Conservation (phyloP, 2,888 invertebrate genomes). For the Schizotus pectinicornis region DNA sequence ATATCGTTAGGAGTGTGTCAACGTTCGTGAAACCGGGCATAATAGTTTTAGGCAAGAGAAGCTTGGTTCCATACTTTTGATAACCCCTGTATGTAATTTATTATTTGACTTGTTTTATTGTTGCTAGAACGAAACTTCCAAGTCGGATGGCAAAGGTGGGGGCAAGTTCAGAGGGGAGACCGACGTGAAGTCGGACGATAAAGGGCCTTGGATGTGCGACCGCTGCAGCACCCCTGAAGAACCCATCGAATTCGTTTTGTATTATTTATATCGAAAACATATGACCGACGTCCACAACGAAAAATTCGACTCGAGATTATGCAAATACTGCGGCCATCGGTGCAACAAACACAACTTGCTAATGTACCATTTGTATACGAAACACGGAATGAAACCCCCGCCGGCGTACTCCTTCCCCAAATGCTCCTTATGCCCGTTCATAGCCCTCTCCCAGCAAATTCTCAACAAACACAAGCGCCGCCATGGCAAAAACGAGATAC, state of each 20-base stretch:
- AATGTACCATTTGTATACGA: slow-evolving; percentile 79
- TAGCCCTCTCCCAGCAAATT: slow-evolving; percentile 76
- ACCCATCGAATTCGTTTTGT: slow-evolving; percentile 72
- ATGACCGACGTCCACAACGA: slow-evolving; percentile 82
- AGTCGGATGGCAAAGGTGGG: slow-evolving; percentile 1
- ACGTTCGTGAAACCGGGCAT: too few species aligned
- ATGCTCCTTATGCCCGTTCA: slow-evolving; percentile 76
- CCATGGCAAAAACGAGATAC: slow-evolving; percentile 63
- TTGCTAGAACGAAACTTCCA: not conserved
- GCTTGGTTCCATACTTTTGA: too few species aligned
- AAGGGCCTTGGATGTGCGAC: slow-evolving; percentile 82
- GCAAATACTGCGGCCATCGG: slow-evolving; percentile 85
- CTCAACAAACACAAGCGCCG: slow-evolving; percentile 73
- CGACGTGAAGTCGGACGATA: slow-evolving; percentile 60
- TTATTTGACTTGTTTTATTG: not conserved
- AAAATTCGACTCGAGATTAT: slow-evolving; percentile 76
- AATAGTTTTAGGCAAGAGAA: too few species aligned
- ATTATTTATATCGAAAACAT: slow-evolving; percentile 81
- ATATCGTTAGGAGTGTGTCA: too few species aligned
- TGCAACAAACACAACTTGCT: slow-evolving; percentile 75
- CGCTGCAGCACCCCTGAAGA: slow-evolving; percentile 65
- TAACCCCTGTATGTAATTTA: not conserved
- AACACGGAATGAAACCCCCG: slow-evolving; percentile 76
- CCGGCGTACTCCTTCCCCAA: slow-evolving; percentile 78
- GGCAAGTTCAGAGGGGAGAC: slow-evolving; percentile 4